These are phyloP conservation scores for Dichetophora obliterata DNA, from an alignment of 2,888 invertebrate species.

Conservation along the genomic window DNA sequence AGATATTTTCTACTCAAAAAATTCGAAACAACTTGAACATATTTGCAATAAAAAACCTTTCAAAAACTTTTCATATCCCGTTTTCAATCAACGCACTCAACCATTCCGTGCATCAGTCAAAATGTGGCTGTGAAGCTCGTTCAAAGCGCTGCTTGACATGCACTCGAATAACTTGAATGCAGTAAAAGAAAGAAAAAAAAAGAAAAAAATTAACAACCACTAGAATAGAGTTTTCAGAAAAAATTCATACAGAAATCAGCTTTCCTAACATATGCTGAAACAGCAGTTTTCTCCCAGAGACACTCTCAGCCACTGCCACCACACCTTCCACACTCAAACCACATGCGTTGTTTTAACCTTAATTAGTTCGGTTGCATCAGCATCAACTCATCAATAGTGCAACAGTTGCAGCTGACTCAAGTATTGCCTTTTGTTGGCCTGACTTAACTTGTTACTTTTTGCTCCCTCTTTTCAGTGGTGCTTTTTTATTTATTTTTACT, in stretches of 20 bases:
- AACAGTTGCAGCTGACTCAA: slow-evolving; percentile 30
- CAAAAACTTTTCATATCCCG: not conserved
- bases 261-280: too few relatives aligned
- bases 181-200: too few relatives aligned
- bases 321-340: not conserved
- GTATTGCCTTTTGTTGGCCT: not conserved
- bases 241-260: not conserved
- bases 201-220: not conserved
- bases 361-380: slow-evolving; percentile 20
- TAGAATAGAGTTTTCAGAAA: not conserved
- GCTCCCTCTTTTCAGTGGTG: not conserved
- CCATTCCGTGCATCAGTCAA: not conserved
- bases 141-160: too few relatives aligned
- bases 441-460: not conserved
- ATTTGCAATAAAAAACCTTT: not conserved
- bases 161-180: too few relatives aligned
- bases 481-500: not conserved
- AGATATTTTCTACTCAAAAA: not conserved
- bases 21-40: not conserved
- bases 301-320: not conserved
- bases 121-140: not conserved
- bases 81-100: not conserved
- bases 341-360: not conserved
- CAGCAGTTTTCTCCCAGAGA: not conserved
- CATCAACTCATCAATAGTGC: slow-evolving; percentile 28